Evolutionary conservation across 2,888 invertebrate species (phyloP).

Genomic region (Nomada goodeniana): DNA sequence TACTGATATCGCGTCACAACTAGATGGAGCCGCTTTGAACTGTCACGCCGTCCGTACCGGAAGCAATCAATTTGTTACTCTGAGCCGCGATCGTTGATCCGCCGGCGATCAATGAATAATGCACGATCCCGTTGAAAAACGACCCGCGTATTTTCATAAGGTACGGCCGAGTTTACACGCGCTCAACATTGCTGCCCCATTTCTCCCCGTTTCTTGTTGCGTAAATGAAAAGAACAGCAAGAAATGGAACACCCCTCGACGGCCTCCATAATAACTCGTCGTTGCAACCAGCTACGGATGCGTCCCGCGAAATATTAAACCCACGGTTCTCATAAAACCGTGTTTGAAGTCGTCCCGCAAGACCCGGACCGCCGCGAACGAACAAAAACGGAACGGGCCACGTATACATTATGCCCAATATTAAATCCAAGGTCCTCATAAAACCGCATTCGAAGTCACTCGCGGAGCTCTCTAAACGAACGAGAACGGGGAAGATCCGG

Average conservation of each 20-base stretch:
- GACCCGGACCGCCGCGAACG: no score
- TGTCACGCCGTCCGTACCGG: constrained; percentile 60
- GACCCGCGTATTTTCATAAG: constrained; percentile 37
- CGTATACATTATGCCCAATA: background rate
- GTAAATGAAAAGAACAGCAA: background rate
- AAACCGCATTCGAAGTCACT: background rate
- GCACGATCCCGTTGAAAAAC: constrained; percentile 47
- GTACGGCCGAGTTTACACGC: constrained; percentile 39
- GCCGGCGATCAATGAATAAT: constrained; percentile 53
- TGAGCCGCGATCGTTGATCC: constrained; percentile 58
- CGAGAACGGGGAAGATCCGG: constrained; percentile 13
- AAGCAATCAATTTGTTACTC: constrained; percentile 65
- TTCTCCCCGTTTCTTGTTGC: background rate
- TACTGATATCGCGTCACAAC: constrained; percentile 63
- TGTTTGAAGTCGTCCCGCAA: no score
- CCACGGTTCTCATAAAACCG: no score
- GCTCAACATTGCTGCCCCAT: background rate
- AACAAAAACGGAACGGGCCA: no score
- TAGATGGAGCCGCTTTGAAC: constrained; percentile 64
- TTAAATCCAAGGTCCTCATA: background rate
- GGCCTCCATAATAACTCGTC: no score
- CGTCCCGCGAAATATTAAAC: background rate
- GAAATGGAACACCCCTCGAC: no score
- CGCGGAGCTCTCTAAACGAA: background rate
- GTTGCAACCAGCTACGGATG: background rate